Evolutionary conservation across 53 echinoderm and acorn worm genomes (phyloP).

Genomic region (Holothuria leucospilota): DNA sequence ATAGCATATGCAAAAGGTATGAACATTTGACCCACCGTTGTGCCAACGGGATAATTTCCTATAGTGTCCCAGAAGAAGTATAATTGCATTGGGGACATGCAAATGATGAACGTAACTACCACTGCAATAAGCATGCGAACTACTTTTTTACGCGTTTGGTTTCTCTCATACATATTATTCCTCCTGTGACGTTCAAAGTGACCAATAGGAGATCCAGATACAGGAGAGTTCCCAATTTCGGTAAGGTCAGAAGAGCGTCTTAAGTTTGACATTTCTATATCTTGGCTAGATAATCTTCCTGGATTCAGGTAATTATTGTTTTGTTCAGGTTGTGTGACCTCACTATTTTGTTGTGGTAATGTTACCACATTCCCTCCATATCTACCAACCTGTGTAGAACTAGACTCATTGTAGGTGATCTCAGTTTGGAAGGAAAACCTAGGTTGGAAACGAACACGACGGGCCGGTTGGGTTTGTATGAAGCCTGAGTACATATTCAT

Average conservation of each 20-base stretch:
- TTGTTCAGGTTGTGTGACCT: not conserved
- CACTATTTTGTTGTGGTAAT: not conserved
- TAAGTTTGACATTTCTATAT: conserved; percentile 19
- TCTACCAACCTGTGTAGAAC: not conserved
- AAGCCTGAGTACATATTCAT: conserved; percentile 38
- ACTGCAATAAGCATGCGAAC: conserved; percentile 85
- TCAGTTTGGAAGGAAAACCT: conserved; percentile 59
- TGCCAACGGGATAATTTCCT: not conserved
- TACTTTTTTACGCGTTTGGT: conserved; percentile 87
- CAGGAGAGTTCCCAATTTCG: conserved; percentile 30
- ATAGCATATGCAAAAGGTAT: conserved; percentile 63
- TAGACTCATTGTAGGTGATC: conserved; percentile 31
- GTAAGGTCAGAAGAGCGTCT: conserved; percentile 39
- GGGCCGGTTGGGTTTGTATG: not conserved
- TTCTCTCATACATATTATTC: conserved; percentile 54
- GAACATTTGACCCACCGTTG: conserved; percentile 41
- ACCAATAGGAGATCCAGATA: conserved; percentile 14
- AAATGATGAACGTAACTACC: conserved; percentile 77
- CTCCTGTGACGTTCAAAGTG: conserved; percentile 48
- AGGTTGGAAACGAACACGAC: conserved; percentile 30
- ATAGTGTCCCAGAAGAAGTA: conserved; percentile 51
- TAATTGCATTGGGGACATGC: conserved; percentile 80
- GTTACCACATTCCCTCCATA: not conserved
- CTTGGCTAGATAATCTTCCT: not conserved
- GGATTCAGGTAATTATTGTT: conserved; percentile 3